phyloP scores from a whole-genome alignment of 2,888 invertebrate genomes.

The Margaritifera margaritifera region DNA sequence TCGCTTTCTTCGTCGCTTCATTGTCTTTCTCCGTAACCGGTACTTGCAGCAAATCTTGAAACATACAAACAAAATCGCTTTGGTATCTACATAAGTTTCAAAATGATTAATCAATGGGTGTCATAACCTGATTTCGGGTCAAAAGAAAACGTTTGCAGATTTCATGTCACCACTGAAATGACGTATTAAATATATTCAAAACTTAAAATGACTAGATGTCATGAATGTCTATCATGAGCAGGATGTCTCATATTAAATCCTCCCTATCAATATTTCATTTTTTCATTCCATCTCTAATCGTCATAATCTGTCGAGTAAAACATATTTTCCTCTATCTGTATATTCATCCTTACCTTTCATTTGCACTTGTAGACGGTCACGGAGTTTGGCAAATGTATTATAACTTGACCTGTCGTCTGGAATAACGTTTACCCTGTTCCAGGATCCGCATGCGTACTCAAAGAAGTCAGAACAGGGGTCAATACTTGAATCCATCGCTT shows the following conservation, averaged over 20 bases:
- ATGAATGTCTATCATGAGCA: too few relatives aligned
- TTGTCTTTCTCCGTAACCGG: constrained; percentile 47
- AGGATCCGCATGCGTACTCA: constrained; percentile 89
- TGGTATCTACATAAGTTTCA: too few relatives aligned
- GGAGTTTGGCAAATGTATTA: constrained; percentile 88
- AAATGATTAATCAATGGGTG: neutral
- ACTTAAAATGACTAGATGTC: neutral
- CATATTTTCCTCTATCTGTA: neutral
- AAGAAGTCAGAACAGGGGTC: constrained; percentile 90
- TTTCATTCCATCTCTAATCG: too few relatives aligned
- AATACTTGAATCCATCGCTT: constrained; percentile 84
- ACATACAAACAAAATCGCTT: neutral
- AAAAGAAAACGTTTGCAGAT: too few relatives aligned
- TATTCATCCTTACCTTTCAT: constrained; percentile 77
- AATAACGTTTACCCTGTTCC: constrained; percentile 89
- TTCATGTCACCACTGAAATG: too few relatives aligned
- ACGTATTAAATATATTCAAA: neutral
- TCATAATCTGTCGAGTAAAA: neutral
- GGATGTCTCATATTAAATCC: too few relatives aligned
- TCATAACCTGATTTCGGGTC: too few relatives aligned
- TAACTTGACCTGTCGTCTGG: constrained; percentile 89
- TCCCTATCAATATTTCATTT: too few relatives aligned
- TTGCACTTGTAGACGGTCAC: constrained; percentile 86
- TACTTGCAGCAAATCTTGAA: constrained; percentile 79
- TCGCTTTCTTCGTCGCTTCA: constrained; percentile 79